A percentile compares a stretch with the other conserved stretches of the same genome.
phyloP scores from a whole-genome alignment of 2,797 vertebrate species.

The Novumbra hubbsi region DNA sequence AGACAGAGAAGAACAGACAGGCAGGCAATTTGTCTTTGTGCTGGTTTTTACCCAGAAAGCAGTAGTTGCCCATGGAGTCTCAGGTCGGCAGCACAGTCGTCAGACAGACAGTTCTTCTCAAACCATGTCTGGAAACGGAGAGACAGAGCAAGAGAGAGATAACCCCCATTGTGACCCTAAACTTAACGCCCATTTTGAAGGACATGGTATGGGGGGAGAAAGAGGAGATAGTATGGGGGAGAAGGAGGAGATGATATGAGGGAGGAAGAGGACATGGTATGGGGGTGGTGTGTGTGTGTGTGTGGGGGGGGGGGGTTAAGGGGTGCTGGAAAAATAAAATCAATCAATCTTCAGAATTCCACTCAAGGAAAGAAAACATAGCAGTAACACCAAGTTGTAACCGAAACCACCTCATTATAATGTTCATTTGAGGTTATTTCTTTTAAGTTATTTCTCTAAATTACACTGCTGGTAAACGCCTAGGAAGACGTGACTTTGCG shows the following conservation, averaged over 20 bases:
- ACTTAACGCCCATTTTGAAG: no score
- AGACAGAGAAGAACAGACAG: not conserved
- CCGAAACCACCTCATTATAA: conserved; percentile 60
- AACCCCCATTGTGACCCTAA: no score
- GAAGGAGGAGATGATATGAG: not conserved
- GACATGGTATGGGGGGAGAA: conserved; percentile 1
- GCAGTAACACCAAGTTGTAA: conserved; percentile 59
- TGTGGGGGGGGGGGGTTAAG: not conserved
- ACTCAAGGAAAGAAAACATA: conserved; percentile 65
- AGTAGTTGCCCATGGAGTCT: conserved; percentile 87
- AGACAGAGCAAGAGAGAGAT: conserved; percentile 20
- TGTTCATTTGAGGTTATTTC: conserved; percentile 45
- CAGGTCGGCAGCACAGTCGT: conserved; percentile 95
- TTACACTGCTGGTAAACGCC: conserved; percentile 1
- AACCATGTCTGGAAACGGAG: conserved; percentile 85
- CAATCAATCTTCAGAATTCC: conserved; percentile 59
- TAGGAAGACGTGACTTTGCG: conserved; percentile 14
- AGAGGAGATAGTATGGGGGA: not conserved
- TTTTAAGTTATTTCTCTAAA: conserved; percentile 39
- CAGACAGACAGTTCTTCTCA: conserved; percentile 95
- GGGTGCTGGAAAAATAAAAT: conserved; percentile 49
- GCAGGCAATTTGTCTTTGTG: not conserved
- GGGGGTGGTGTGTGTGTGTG: conserved; percentile 22
- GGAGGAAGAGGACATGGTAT: not conserved
- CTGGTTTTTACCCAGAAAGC: conserved; percentile 83